A percentile compares a stretch with the other conserved stretches of the same genome.
Evolutionary conservation across 2,113 vertebrate genomes (phyloP).

Genomic region (Regulus satrapa): DNA sequence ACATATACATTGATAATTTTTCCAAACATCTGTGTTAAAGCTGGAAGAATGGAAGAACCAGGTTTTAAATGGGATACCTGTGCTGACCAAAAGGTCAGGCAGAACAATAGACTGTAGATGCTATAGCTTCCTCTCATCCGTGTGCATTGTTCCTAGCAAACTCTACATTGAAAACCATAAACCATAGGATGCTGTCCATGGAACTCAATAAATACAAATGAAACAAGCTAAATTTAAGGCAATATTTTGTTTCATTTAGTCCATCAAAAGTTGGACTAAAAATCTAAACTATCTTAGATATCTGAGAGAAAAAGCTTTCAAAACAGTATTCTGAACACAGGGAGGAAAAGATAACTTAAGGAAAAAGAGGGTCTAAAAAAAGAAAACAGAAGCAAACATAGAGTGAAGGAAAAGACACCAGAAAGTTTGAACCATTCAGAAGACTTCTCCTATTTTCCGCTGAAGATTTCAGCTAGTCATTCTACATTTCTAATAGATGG

Average conservation of each 20-base stretch:
- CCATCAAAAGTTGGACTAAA: not conserved
- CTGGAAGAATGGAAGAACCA: not conserved
- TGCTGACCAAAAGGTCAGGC: not conserved
- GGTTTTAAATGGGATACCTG: not conserved
- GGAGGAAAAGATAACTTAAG: not conserved
- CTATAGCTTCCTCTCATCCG: not conserved
- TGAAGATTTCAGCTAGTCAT: not conserved
- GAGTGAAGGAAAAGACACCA: not conserved
- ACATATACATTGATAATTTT: not conserved
- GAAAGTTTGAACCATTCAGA: not conserved
- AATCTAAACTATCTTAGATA: not conserved
- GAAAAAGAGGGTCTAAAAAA: not conserved
- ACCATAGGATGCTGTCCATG: not conserved
- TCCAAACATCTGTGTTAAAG: not conserved
- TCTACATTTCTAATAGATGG: not conserved
- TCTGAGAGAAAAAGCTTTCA: not conserved
- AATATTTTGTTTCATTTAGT: not conserved
- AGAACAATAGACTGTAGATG: not conserved
- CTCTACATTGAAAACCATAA: not conserved
- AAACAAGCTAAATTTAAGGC: not conserved
- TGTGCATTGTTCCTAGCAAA: accelerated
- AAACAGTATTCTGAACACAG: not conserved
- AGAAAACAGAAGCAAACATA: not conserved
- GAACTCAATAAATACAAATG: not conserved
- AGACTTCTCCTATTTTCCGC: not conserved